A percentile compares a stretch with the other conserved stretches of the same genome.
phyloP scores from a whole-genome alignment of 1,140 invertebrate species.

The Heterodera carotae region DNA sequence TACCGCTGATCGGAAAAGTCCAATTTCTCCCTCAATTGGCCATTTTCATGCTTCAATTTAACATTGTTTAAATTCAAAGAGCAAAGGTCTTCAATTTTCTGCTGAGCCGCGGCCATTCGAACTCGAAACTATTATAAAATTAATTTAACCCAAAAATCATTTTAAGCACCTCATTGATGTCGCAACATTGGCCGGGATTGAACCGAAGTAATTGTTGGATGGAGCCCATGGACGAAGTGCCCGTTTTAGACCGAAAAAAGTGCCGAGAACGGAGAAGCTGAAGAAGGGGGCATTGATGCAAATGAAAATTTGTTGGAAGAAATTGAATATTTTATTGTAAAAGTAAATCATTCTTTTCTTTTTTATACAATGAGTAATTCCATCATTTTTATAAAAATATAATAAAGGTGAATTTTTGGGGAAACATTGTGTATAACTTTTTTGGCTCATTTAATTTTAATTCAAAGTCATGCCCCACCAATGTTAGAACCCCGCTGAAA shows the following conservation, averaged over 20 bases:
- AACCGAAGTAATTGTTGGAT: constrained; percentile 6
- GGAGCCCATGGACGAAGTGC: constrained; percentile 6
- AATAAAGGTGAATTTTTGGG: too few relatives aligned
- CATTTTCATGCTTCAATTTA: constrained; percentile 19
- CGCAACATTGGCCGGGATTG: constrained; percentile 21
- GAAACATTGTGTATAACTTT: too few relatives aligned
- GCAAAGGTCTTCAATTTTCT: constrained; percentile 29
- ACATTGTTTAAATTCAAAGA: constrained; percentile 10
- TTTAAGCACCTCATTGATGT: constrained; percentile 17
- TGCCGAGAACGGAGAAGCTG: background rate
- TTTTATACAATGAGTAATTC: too few relatives aligned
- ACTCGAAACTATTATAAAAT: background rate
- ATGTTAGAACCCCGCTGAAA: too few relatives aligned
- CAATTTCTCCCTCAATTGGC: background rate
- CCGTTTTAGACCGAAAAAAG: background rate
- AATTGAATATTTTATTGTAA: too few relatives aligned
- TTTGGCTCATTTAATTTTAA: too few relatives aligned
- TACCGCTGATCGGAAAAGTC: constrained; percentile 23
- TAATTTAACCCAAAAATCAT: too few relatives aligned
- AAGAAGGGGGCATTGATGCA: background rate
- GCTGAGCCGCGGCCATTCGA: constrained; percentile 24
- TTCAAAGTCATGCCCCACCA: too few relatives aligned
- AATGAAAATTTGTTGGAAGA: background rate
- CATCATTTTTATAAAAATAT: too few relatives aligned
- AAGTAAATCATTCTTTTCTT: too few relatives aligned